Conservation (phyloP, 2,113 vertebrate species). For the Nothobranchius furzeri region DNA sequence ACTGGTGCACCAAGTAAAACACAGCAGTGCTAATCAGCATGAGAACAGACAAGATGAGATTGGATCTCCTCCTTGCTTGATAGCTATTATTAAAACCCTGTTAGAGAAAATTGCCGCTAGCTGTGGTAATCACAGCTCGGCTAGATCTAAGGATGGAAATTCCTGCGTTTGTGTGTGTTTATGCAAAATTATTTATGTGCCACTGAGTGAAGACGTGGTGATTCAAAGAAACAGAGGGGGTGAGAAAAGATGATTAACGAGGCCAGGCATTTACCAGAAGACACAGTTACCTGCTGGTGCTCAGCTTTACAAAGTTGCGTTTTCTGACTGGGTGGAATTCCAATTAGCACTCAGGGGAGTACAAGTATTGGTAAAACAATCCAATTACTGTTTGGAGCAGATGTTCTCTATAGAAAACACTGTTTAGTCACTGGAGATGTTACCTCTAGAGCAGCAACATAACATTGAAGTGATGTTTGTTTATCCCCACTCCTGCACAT, state of each 20-base stretch:
- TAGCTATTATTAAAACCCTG: slow-evolving; percentile 41
- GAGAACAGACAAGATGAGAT: slow-evolving; percentile 38
- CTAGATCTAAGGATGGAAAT: slow-evolving; percentile 20
- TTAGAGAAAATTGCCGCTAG: slow-evolving; percentile 25
- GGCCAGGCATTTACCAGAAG: slow-evolving; percentile 32
- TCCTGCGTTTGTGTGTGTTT: neutral
- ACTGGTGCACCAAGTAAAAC: slow-evolving; percentile 9
- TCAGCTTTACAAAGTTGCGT: slow-evolving; percentile 54
- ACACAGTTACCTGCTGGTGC: slow-evolving; percentile 49
- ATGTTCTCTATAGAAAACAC: slow-evolving; percentile 58
- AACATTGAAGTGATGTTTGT: slow-evolving; percentile 15
- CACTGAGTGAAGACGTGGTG: neutral
- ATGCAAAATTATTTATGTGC: neutral
- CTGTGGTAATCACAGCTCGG: slow-evolving; percentile 27
- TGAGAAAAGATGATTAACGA: neutral
- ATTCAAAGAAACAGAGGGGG: neutral
- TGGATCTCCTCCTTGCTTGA: slow-evolving; percentile 32
- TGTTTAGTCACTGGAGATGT: slow-evolving; percentile 36
- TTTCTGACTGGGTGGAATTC: slow-evolving; percentile 57
- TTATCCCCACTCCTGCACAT: slow-evolving; percentile 24
- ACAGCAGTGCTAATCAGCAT: slow-evolving; percentile 33
- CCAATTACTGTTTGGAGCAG: slow-evolving; percentile 67
- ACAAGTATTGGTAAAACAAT: slow-evolving; percentile 48
- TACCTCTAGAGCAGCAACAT: slow-evolving; percentile 39
- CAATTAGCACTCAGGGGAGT: slow-evolving; percentile 56